Conservation (phyloP, 2,797 vertebrate genomes). For the Girardinus metallicus region DNA sequence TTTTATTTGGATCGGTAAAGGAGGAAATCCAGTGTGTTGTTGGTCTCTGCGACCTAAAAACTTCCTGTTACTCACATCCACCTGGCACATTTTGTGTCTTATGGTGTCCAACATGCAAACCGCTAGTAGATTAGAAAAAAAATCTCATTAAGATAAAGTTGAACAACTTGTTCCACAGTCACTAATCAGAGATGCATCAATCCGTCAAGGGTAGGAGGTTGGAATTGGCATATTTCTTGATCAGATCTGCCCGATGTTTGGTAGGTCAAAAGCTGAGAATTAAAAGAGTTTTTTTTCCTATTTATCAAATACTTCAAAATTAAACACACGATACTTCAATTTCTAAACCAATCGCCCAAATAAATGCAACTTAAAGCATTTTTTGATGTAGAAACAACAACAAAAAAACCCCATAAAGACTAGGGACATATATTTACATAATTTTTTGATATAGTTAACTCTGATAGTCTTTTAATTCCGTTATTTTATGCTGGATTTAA, state of each 20-base stretch:
- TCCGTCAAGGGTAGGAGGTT: neutral
- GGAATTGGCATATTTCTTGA: constrained; percentile 30
- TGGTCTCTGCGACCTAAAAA: constrained; percentile 32
- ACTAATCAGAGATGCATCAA: constrained; percentile 4
- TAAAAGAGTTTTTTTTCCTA: neutral
- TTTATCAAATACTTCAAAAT: neutral
- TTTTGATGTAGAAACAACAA: neutral
- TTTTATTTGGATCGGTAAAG: constrained; percentile 13
- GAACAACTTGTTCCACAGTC: constrained; percentile 22
- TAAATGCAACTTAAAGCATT: neutral
- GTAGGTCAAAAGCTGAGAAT: neutral
- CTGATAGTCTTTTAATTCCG: neutral
- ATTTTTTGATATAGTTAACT: neutral
- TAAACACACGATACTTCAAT: neutral
- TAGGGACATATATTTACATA: neutral
- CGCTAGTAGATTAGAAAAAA: constrained; percentile 10
- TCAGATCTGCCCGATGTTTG: constrained; percentile 17
- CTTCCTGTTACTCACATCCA: constrained; percentile 26
- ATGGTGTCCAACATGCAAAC: neutral
- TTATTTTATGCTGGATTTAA: neutral
- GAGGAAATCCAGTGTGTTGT: neutral
- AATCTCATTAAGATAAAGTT: constrained; percentile 31
- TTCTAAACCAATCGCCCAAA: neutral
- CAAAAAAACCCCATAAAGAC: neutral
- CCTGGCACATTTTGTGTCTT: neutral